phyloP scores from a whole-genome alignment of 2,113 vertebrate species.

The Morone chrysops region DNA sequence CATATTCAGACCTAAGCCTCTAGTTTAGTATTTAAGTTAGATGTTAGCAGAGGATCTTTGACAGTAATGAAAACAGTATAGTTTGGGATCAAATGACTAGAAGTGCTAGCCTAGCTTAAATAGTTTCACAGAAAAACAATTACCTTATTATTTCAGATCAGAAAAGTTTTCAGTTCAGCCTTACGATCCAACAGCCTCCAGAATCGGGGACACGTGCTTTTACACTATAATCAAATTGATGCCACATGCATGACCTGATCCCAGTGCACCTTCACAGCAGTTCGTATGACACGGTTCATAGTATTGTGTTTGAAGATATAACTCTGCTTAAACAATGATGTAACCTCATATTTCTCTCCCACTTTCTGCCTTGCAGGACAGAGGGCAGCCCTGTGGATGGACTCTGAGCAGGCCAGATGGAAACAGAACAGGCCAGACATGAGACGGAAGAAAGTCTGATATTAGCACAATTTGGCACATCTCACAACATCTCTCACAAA shows the following conservation, averaged over 20 bases:
- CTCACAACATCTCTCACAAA: constrained; percentile 84
- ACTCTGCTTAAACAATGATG: background rate
- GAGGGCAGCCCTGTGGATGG: constrained; percentile 96
- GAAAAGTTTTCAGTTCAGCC: background rate
- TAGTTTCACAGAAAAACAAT: background rate
- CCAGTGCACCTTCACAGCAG: background rate
- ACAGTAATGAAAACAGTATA: background rate
- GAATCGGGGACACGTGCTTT: background rate
- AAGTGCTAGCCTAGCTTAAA: background rate
- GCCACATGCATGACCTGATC: background rate
- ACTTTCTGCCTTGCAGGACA: constrained; percentile 79
- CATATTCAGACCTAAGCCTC: background rate
- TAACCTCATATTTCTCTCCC: constrained; percentile 9
- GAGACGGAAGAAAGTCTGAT: constrained; percentile 93
- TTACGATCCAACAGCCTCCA: background rate
- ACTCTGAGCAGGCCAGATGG: constrained; percentile 97
- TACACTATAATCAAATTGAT: background rate
- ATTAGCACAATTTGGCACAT: constrained; percentile 85
- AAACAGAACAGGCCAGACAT: constrained; percentile 95
- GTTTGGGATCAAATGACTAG: background rate
- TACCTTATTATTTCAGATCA: background rate
- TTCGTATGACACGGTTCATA: background rate
- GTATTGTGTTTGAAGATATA: background rate
- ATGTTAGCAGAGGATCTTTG: background rate
- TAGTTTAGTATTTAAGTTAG: background rate